Base-by-base conservation (phyloP, 2,113 vertebrate genomes). In the Xenotilapia flavipinnis region DNA sequence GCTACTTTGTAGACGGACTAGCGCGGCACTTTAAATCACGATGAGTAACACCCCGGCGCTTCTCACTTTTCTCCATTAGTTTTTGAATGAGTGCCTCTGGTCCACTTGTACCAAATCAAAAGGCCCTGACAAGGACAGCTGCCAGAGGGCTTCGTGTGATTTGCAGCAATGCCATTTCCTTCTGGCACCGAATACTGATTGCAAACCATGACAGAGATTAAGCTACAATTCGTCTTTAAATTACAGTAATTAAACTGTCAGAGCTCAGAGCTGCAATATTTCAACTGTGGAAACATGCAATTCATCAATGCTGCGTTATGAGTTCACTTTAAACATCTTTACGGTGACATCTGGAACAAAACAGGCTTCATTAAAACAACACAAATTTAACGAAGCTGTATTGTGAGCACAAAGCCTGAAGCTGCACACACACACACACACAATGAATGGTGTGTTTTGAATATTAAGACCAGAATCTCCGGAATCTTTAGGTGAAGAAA, bases 201-300 rank as follows among this genome's bases (percentile, higher is more conserved):
- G 42, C 86, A 86, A 90, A 91, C 60, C 82, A 7, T 47, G 92
- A 91, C 92, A 90, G 89, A 94, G 86, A 92, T 94, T 89, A 91
- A 87, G 79, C 83, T 36, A 70, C 90, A 84, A 86, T 92, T 82
- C 58, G 49, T 91, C 87, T 90, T 89, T 82, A 89, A 92, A 94
- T 89, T 79, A 89, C 62, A 80, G 84, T 87, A 93, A 94, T 94
- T 94, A 95, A 94, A 92, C 77, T 91, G 94, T 93, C 94, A 89
- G 53, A 62, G 86, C 82, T 89, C 88, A 79, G 82, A 86, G 83
- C 60, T 19, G 85, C 87, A 80, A 21, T 91, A 88, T 86, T 86
- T 91, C 86, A 91, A 31, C 45, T 31, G 60, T 6, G 68, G 73
- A 94, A 81, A 91, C 75, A 68, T 79, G 91, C 38, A 55, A 85